Evolutionary conservation across 2,113 vertebrate genomes (phyloP), one percentile per base, ranked within the genome.

Genomic region (Puntigrus tetrazona): DNA sequence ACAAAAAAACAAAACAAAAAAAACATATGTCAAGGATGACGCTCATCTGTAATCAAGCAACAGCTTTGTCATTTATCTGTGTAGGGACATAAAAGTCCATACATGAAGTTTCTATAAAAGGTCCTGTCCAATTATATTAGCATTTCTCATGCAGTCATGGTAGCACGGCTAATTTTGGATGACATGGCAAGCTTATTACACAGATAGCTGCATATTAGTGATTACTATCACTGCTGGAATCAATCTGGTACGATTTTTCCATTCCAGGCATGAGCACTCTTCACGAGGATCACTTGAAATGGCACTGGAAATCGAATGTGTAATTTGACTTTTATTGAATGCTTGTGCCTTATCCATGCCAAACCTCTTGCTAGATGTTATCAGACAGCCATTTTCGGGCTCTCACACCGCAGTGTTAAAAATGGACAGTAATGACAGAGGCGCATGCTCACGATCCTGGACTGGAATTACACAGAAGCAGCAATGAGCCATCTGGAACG

Each of bases 401-500:
- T 47, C 61, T 47, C 11, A 8, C 13, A 5, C 63, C 11, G 25
- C n/a, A 22, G 59, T 69, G 67, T 43, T 76, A 78, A 86, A 77
- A 59, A 78, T 50, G 81, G 61, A 77, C n/a, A 0, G n/a, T 84
- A 81, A 81, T 86, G 59, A 83, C 78, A 55, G 76, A 63, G 81
- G 25, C 9, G 2, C 67, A 57, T 20, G 50, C 45, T 43, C 47
- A n/a, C 57, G 59, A 61, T 31, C 36, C 67, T 76, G 47, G 83
- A 80, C 77, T 82, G 50, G 36, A 78, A 34, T 63, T 47, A 16
- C 11, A 27, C n/a, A 25, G 77, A 84, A 81, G 59, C 61, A 79
- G 87, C 36, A 84, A 77, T 77, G 67, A 81, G 81, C 55, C 67
- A 85, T 80, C 52, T 82, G 74, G 74, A 38, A n/a, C 3, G 27